Conservation (phyloP, 2,888 invertebrate species). For the Gymnoscelis rufifasciata region DNA sequence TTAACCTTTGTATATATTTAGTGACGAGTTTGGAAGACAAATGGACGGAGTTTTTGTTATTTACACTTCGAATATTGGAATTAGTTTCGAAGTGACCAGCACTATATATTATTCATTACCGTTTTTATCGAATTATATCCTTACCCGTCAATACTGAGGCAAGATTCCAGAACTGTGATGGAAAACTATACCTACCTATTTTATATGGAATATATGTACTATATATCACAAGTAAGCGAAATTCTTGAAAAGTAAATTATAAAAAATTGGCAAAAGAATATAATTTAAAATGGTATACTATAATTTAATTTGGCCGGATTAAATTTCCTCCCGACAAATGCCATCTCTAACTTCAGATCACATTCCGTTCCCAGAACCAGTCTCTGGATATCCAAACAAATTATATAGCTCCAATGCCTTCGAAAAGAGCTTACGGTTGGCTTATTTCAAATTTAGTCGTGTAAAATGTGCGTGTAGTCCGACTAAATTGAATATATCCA, state of each 20-base stretch:
- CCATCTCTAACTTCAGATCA: slow-evolving; percentile 23
- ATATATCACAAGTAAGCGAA: too few species aligned
- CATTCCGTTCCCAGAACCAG: slow-evolving; percentile 51
- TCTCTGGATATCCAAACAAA: slow-evolving; percentile 24
- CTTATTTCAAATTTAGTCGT: slow-evolving; percentile 35
- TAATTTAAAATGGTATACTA: too few species aligned
- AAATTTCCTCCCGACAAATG: background rate
- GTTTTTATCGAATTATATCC: too few species aligned
- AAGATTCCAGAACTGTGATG: too few species aligned
- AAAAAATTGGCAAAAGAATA: too few species aligned
- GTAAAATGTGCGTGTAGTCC: slow-evolving; percentile 59
- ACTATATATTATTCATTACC: too few species aligned
- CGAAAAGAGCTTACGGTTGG: background rate
- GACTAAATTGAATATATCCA: slow-evolving; percentile 9
- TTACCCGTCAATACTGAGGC: too few species aligned
- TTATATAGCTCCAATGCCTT: slow-evolving; percentile 8
- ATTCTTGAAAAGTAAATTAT: too few species aligned
- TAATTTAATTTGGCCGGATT: slow-evolving; percentile 1
- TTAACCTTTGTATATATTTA: slow-evolving; percentile 54
- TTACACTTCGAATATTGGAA: too few species aligned
- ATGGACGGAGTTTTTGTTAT: background rate
- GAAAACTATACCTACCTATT: too few species aligned
- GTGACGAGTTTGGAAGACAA: background rate
- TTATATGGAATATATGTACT: too few species aligned
- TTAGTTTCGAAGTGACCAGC: too few species aligned